Percentiles rank a stretch among this genome's conserved stretches.
Evolutionary conservation across 1,140 invertebrate species (phyloP).

Genomic region (Teleogryllus occipitalis): DNA sequence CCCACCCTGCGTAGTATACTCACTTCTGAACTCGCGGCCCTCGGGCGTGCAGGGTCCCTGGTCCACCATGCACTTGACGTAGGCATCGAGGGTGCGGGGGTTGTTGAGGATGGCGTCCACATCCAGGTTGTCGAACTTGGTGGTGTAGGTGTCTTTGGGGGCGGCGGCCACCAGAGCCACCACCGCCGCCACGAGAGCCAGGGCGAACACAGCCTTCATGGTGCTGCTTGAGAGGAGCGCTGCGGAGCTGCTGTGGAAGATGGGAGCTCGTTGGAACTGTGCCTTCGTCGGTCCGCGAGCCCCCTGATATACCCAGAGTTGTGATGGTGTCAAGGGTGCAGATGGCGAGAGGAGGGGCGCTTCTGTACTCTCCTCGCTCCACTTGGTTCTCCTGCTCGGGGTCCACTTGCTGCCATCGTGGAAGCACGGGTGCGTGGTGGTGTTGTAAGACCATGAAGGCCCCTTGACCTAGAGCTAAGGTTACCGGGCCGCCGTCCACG

Average conservation of each 20-base stretch:
- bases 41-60: conserved; percentile 18
- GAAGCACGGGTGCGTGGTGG: no score
- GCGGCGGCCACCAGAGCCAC: neutral
- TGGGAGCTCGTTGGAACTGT: neutral
- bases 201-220: neutral
- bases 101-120: conserved; percentile 18
- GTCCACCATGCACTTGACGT: conserved; percentile 15
- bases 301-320: neutral
- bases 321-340: neutral
- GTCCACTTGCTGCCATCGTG: neutral
- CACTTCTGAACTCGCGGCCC: conserved; percentile 15
- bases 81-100: conserved; percentile 5
- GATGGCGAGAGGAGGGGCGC: no score
- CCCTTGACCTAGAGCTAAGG: no score
- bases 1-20: neutral
- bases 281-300: no score
- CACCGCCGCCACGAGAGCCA: conserved; percentile 21
- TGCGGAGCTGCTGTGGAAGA: neutral
- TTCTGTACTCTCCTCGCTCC: neutral
- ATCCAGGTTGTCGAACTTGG: conserved; percentile 11
- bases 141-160: neutral
- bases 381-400: neutral
- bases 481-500: no score
- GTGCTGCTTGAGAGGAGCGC: neutral
- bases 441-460: no score